A percentile compares a stretch with the other conserved stretches of the same genome.
Evolutionary conservation across 2,113 vertebrate species (phyloP).

Genomic region (Cyphotilapia sp.): DNA sequence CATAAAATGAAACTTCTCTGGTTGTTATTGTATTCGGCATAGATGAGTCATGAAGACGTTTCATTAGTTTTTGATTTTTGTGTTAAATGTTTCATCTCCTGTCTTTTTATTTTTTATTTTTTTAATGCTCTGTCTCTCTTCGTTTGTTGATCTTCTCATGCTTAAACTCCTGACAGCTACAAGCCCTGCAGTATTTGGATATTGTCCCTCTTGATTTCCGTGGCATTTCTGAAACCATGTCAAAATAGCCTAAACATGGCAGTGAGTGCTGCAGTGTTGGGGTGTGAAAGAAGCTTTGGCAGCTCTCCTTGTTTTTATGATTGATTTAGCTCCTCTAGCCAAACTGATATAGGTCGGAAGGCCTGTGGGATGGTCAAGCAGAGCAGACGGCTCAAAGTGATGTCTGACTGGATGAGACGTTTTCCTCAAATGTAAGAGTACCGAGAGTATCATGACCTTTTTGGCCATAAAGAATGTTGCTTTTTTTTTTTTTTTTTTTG

Average conservation of each 20-base stretch:
- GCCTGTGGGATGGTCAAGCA: slow-evolving; percentile 49
- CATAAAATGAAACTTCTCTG: background rate
- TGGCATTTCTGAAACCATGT: slow-evolving; percentile 50
- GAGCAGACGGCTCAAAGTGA: slow-evolving; percentile 23
- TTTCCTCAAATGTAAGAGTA: slow-evolving; percentile 14
- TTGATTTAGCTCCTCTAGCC: slow-evolving; percentile 53
- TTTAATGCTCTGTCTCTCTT: background rate
- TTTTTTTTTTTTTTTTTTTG: background rate
- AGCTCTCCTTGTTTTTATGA: slow-evolving; percentile 41
- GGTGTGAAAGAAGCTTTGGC: slow-evolving; percentile 53
- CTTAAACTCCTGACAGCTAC: background rate
- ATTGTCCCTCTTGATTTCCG: slow-evolving; percentile 12
- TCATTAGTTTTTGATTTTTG: background rate
- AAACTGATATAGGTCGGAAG: slow-evolving; percentile 44
- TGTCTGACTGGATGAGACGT: slow-evolving; percentile 42
- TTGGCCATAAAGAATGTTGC: slow-evolving; percentile 8
- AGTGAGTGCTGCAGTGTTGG: slow-evolving; percentile 7
- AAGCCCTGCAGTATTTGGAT: slow-evolving; percentile 1
- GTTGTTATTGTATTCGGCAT: background rate
- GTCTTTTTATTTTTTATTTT: background rate
- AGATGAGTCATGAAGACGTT: background rate
- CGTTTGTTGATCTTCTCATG: background rate
- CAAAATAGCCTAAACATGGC: slow-evolving; percentile 33
- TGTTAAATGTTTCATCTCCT: background rate
- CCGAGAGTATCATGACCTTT: slow-evolving; percentile 33